Evolutionary conservation across 1,140 invertebrate genomes (phyloP), one percentile per base, ranked within the genome.

Genomic region (Armadillidium nasatum): DNA sequence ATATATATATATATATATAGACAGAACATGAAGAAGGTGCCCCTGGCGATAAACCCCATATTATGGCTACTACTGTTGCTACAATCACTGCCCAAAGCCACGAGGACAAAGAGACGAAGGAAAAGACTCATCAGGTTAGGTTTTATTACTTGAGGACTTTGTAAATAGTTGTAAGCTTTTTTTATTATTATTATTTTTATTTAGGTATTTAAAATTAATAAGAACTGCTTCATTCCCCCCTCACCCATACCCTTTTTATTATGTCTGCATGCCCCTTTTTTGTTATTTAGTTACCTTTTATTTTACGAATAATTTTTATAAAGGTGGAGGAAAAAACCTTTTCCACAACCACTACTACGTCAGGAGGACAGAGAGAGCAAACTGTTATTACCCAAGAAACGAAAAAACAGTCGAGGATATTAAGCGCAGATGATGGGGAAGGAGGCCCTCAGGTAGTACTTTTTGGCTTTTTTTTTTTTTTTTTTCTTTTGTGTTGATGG

Each of bases 301-400:
- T 33, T 3, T 33, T 33, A 33, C 33, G 33, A 33, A 33, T 33
- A 33, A 33, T 33, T 33, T 33, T 33, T 33, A 33, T 33, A 33
- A 33, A 94, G 88, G 88, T 95, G 83, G 91, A 94, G 85, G 94
- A 95, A 87, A 94, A 94, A 85, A 95, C 93, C 0, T 93, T 95
- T 79, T 92, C 93, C 82, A 93, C 93, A n/a, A 92, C 93, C 76
- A 93, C 93, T 0, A 93, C 92, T 7, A 93, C 92, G 79, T 66
- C 13, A 74, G 92, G 92, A 68, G 93, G 89, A 50, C 87, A 91
- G 79, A 93, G 94, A 83, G 93, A 95, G 83, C 92, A 95, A 83
- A 88, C 93, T 67, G 92, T 93, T 46, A 89, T 96, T 44, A 95
- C 93, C 19, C 93, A 95, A 85, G 91, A 96, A 86, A 92, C 95